A percentile compares a stretch with the other conserved stretches of the same genome.
Evolutionary conservation across 92 coral and sea anemone species (phyloP).

Genomic region (Epizoanthus stellaris): DNA sequence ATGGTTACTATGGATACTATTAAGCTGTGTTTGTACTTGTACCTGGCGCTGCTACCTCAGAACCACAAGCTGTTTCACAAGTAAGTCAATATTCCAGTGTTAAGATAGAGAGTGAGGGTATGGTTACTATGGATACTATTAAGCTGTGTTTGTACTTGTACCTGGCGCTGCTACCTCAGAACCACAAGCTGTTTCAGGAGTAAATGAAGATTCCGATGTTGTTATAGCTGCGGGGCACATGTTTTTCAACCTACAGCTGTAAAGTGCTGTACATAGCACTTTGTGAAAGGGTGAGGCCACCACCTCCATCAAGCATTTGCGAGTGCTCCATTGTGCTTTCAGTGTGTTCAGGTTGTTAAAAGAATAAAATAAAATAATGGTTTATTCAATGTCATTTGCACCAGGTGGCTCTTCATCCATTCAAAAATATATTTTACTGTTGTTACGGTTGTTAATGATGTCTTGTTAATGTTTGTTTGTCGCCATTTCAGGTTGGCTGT

Average conservation of each 20-base stretch:
- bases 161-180: slow-evolving; percentile 89
- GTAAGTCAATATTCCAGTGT: slow-evolving; percentile 58
- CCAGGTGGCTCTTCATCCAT: no score
- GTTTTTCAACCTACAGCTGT: no score
- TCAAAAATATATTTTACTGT: no score
- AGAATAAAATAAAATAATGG: no score
- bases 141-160: slow-evolving; percentile 94
- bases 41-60: slow-evolving; percentile 91
- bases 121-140: slow-evolving; percentile 65
- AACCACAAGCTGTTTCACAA: slow-evolving; percentile 93
- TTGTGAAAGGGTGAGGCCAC: no score
- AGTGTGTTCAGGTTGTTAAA: no score
- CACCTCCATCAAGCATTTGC: no score
- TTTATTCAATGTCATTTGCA: no score
- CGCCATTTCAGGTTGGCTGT: slow-evolving; percentile 76
- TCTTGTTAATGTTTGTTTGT: not conserved
- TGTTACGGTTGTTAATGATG: not conserved
- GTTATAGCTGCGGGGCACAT: not conserved
- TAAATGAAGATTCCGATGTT: slow-evolving; percentile 44
- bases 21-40: slow-evolving; percentile 90
- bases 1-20: slow-evolving; percentile 64
- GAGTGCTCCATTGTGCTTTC: not conserved
- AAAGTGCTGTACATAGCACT: no score
- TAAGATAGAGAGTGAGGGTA: not conserved
- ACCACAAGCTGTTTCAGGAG: slow-evolving; percentile 95